Base-by-base conservation (phyloP, 2,797 vertebrate genomes). In the Allobates femoralis region DNA sequence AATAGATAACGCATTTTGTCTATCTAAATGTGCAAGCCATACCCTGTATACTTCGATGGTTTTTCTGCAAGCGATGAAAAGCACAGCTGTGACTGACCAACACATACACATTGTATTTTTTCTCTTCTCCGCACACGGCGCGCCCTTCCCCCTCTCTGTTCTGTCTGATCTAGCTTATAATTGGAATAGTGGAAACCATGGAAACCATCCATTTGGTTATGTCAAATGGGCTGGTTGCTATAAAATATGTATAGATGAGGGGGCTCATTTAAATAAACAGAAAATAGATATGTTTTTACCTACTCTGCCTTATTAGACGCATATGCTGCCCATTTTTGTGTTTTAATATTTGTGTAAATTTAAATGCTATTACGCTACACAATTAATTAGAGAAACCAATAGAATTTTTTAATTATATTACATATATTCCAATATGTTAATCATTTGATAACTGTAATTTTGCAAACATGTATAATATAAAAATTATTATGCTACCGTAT, bases 121-220 rank as follows among this genome's bases (percentile, higher is more conserved):
- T 75, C 6, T 56, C 8, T 46, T 58, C 12, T 37, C 32, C 41
- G 69, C 71, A 75, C 73, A 75, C 58, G 69, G 32, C 80, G 5
- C 41, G 37, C 77, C 86, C 86, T 67, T 56, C 82, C 83, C 86
- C 86, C 88, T 89, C 86, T 90, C 87, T 87, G 51, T 32, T 92
- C 88, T 83, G 64, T 87, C 60, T 66, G 74, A 14, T 64, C 62
- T 30, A 76, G 69, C 46, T 81, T 58, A 62, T 88, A 90, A 86
- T 90, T 90, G 90, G 86, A 89, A 86, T 81, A 46, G 79, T 86
- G 88, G 50, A 90, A 90, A 81, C 19, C 37, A 83, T 87, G 23
- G 30, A 60, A 90, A 89, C 69, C 75, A 89, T 75, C 81, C 89
- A 89, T 90, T 90, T 89, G 89, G 90, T 85, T 77, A 83, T 78